Evolutionary conservation across 1,140 invertebrate genomes (phyloP).

Genomic region (Nasonia vitripennis): DNA sequence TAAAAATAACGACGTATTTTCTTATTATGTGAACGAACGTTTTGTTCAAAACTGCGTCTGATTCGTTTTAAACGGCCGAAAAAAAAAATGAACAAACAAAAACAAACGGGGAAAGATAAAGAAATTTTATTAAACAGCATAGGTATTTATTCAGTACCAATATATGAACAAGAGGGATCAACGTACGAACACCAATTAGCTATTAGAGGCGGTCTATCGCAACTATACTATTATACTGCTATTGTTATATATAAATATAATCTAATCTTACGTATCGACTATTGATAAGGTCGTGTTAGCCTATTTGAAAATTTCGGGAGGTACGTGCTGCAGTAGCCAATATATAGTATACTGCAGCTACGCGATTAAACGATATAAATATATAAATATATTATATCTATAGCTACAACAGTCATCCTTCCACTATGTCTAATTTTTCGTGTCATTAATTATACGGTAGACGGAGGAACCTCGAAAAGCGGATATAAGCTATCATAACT

Average conservation of each 20-base stretch:
- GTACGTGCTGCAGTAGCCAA: neutral
- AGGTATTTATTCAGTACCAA: conserved; percentile 63
- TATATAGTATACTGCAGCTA: neutral
- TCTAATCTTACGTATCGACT: conserved; percentile 47
- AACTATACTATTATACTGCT: conserved; percentile 63
- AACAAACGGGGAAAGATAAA: conserved; percentile 17
- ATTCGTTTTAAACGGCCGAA: conserved; percentile 21
- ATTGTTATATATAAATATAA: conserved; percentile 55
- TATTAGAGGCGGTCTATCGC: conserved; percentile 73
- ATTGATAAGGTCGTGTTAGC: conserved; percentile 40
- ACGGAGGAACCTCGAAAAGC: neutral
- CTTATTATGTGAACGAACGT: conserved; percentile 12
- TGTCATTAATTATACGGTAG: conserved; percentile 21
- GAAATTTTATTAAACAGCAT: conserved; percentile 16
- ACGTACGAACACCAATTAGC: conserved; percentile 76
- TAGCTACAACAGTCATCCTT: conserved; percentile 43
- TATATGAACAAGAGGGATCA: conserved; percentile 71
- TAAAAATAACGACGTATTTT: conserved; percentile 18
- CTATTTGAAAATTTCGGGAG: conserved; percentile 20
- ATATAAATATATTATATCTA: conserved; percentile 28
- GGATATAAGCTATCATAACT: neutral
- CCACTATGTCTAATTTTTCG: conserved; percentile 38
- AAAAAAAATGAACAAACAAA: conserved; percentile 20
- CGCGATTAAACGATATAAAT: conserved; percentile 29
- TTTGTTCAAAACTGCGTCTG: neutral